Evolutionary conservation across 2,888 invertebrate species (phyloP).

Genomic region (Drosophila prolongata): DNA sequence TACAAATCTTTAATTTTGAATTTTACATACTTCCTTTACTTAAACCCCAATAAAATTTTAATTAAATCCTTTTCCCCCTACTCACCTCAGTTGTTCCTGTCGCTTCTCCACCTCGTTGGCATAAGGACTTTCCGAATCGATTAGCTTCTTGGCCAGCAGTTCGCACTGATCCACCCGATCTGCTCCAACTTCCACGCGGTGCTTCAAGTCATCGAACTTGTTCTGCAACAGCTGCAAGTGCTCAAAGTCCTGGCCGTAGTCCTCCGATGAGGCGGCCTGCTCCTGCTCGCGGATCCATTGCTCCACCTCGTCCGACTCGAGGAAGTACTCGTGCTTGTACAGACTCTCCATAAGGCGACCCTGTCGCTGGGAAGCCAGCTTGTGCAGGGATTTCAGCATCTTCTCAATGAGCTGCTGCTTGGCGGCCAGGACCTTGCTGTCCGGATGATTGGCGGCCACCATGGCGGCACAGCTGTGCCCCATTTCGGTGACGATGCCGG

Average conservation of each 20-base stretch:
- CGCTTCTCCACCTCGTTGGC: constrained; percentile 93
- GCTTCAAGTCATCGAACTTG: constrained; percentile 97
- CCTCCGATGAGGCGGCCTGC: constrained; percentile 94
- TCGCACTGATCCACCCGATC: constrained; percentile 96
- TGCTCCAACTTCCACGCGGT: constrained; percentile 94
- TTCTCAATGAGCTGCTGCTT: constrained; percentile 91
- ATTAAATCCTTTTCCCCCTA: too few relatives aligned
- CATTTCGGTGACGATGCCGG: constrained; percentile 96
- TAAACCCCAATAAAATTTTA: too few relatives aligned
- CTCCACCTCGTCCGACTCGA: constrained; percentile 95
- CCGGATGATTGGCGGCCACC: constrained; percentile 92
- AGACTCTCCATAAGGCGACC: constrained; percentile 95
- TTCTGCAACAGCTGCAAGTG: constrained; percentile 93
- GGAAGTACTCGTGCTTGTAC: constrained; percentile 95
- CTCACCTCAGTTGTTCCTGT: constrained; percentile 94
- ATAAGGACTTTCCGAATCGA: constrained; percentile 93
- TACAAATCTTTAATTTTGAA: too few relatives aligned
- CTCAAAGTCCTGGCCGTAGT: constrained; percentile 97
- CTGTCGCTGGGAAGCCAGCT: constrained; percentile 91
- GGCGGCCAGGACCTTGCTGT: constrained; percentile 91
- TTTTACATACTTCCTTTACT: too few relatives aligned
- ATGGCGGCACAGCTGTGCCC: constrained; percentile 93
- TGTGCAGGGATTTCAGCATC: constrained; percentile 92
- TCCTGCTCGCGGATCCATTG: constrained; percentile 96
- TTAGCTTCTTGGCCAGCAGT: constrained; percentile 93